Evolutionary conservation across 2,113 vertebrate genomes (phyloP).

Genomic region (Hippocampus zosterae): DNA sequence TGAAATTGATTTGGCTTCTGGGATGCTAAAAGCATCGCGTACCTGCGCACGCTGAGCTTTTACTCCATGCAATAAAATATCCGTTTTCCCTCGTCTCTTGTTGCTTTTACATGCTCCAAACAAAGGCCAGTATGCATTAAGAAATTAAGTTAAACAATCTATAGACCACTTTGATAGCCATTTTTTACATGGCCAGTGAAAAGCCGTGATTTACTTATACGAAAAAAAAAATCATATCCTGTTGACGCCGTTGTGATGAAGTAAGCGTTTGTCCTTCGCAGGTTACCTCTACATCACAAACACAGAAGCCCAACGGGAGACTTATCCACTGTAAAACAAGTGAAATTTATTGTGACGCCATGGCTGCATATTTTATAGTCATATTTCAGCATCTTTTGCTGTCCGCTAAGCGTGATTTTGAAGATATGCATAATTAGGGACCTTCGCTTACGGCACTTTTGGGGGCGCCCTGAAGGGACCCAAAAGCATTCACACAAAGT

Average conservation of each 20-base stretch:
- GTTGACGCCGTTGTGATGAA: not conserved
- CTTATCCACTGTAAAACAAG: conserved; percentile 48
- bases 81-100: not conserved
- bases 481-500: conserved; percentile 4
- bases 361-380: conserved; percentile 61
- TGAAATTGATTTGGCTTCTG: conserved; percentile 31
- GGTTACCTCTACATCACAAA: conserved; percentile 14
- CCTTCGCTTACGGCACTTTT: not conserved
- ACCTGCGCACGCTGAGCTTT: not conserved
- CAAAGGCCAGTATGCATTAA: conserved; percentile 11
- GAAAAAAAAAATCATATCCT: not conserved
- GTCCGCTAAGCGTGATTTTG: not conserved
- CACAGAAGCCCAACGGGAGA: not conserved
- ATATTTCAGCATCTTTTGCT: conserved; percentile 41
- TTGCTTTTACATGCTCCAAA: conserved; percentile 1
- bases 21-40: conserved; percentile 20
- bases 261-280: conserved; percentile 4
- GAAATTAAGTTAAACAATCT: conserved; percentile 8
- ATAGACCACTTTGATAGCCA: not conserved
- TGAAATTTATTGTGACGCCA: conserved; percentile 36
- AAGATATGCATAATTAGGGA: not conserved
- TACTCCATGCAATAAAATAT: not conserved
- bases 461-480: not conserved
- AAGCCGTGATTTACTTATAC: not conserved
- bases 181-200: not conserved